A percentile compares a stretch with the other conserved stretches of the same genome.
Evolutionary conservation across 2,113 vertebrate genomes (phyloP).

Genomic region (Percina caprodes): DNA sequence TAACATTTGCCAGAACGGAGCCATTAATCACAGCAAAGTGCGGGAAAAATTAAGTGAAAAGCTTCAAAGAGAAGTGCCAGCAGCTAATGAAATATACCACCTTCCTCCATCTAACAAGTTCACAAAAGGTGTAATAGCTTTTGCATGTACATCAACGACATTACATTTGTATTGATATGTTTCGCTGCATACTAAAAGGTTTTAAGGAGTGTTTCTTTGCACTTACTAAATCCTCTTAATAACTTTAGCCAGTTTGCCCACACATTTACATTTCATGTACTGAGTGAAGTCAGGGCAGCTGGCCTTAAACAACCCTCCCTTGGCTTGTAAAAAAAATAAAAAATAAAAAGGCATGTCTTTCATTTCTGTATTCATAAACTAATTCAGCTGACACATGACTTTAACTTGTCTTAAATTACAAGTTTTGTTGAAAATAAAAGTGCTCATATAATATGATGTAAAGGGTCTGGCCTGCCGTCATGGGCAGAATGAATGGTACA

Average conservation of each 20-base stretch:
- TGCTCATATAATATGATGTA: slow-evolving; percentile 13
- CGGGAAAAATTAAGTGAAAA: slow-evolving; percentile 18
- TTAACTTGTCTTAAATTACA: slow-evolving; percentile 40
- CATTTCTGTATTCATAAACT: slow-evolving; percentile 28
- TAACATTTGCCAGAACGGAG: slow-evolving; percentile 33
- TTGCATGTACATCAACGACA: neutral
- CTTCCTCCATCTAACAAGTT: neutral
- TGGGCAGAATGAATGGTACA: slow-evolving; percentile 5
- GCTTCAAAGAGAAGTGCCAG: slow-evolving; percentile 39
- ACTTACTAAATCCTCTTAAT: slow-evolving; percentile 10
- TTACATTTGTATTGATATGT: neutral
- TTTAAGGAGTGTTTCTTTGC: slow-evolving; percentile 10
- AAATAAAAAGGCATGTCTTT: too few species aligned
- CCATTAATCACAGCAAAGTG: slow-evolving; percentile 52
- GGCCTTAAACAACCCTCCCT: slow-evolving; percentile 34
- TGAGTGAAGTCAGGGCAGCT: slow-evolving; percentile 55
- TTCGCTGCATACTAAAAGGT: neutral
- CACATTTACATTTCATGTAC: slow-evolving; percentile 28
- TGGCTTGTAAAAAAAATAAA: slow-evolving; percentile 62
- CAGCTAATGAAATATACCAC: slow-evolving; percentile 18
- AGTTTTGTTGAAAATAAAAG: slow-evolving; percentile 42
- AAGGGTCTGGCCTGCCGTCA: slow-evolving; percentile 28
- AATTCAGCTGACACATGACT: slow-evolving; percentile 34
- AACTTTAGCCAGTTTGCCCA: slow-evolving; percentile 17
- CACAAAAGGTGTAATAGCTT: slow-evolving; percentile 8